Base-by-base conservation (phyloP, 2,797 vertebrate species). In the Aulostomus chinensis region DNA sequence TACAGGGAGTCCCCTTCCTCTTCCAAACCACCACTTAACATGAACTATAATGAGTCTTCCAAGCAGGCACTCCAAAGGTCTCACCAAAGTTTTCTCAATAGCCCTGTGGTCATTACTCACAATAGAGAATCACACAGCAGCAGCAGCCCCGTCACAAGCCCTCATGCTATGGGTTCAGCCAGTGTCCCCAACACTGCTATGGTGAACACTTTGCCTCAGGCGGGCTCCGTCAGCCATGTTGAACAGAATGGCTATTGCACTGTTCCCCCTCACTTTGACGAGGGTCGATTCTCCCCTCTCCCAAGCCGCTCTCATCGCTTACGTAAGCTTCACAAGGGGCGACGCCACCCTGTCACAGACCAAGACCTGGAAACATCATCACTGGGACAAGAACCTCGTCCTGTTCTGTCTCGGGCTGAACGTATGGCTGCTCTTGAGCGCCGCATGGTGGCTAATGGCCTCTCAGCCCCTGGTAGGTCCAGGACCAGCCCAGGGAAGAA, bases 231-330 rank as follows among this genome's bases (percentile, higher is more conserved):
- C 41, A 78, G 87, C 43, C 90, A 89, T 16, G 51, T 82, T 20
- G 91, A 92, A 11, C 93, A 94, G 68, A 97, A 95, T 1, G 93
- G 93, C 42, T 88, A 87, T 12, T 52, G 85, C 40, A 71, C 68
- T 2, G 61, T 70, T 46, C 59, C 78, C 9, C 63, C 30, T 4
- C 79, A 39, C 34, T 16, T 37, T 11, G 47, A 83, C 0, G 58
- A 75, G 2, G n/a, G 52, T 15, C 51, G 70, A n/a, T 82, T 58
- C 39, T 93, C 92, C 39, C 86, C 93, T 0, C 7, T 66, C 32
- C 77, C 76, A 8, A 90, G 86, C 7, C 83, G 71, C 17, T 86
- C 68, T 15, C 55, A 86, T 2, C 83, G 40, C 39, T 61, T 77
- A 28, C 88, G 88, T 18, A 93, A 88, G 58, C 68, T 80, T 1